A percentile compares a stretch with the other conserved stretches of the same genome.
Conservation (phyloP, 2,888 invertebrate genomes). For the Macrophya alboannulata region DNA sequence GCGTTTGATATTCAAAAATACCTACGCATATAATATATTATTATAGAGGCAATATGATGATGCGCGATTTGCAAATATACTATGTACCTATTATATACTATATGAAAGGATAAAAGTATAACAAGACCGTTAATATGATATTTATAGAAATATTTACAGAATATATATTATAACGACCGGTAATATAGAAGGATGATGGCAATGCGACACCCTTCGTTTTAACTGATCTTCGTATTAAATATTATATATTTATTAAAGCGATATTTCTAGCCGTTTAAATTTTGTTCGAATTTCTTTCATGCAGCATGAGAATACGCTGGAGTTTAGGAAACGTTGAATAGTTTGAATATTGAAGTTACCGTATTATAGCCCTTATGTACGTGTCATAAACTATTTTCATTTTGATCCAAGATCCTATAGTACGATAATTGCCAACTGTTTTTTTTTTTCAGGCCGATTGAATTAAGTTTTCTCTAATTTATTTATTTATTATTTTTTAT, state of each 20-base stretch:
- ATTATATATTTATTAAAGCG: not conserved
- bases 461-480: too few species aligned
- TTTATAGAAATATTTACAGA: slow-evolving; percentile 49
- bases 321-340: slow-evolving; percentile 7
- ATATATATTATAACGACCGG: slow-evolving; percentile 33
- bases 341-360: slow-evolving; percentile 38
- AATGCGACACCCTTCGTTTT: not conserved
- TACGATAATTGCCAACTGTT: slow-evolving; percentile 19
- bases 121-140: slow-evolving; percentile 11
- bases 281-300: slow-evolving; percentile 8
- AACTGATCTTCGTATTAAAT: slow-evolving; percentile 19
- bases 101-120: slow-evolving; percentile 41
- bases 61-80: slow-evolving; percentile 50
- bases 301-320: not conserved
- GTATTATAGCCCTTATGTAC: not conserved
- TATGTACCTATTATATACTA: slow-evolving; percentile 7
- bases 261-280: not conserved
- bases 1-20: slow-evolving; percentile 49
- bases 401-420: slow-evolving; percentile 5
- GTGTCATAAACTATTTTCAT: slow-evolving; percentile 17
- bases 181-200: slow-evolving; percentile 20
- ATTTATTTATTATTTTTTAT: not conserved
- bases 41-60: slow-evolving; percentile 43
- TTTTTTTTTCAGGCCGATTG: not conserved
- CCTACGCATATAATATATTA: too few species aligned